Evolutionary conservation across 2,113 vertebrate species (phyloP).

Genomic region (Limanda limanda): DNA sequence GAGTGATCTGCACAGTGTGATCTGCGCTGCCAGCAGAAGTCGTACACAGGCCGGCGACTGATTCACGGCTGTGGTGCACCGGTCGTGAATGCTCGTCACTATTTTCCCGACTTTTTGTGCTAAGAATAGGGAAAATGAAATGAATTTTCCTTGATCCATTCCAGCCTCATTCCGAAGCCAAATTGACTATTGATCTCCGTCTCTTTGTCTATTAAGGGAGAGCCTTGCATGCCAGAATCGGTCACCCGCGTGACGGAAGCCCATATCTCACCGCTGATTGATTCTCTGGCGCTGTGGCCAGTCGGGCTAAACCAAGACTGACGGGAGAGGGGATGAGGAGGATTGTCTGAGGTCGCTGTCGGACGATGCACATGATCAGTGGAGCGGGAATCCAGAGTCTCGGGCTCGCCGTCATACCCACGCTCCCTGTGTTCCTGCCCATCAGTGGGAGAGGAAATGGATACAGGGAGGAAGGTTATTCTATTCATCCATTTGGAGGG

Average conservation of each 20-base stretch:
- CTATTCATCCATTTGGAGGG: slow-evolving; percentile 51
- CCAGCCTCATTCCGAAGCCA: slow-evolving; percentile 70
- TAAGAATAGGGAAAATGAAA: slow-evolving; percentile 53
- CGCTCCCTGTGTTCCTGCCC: slow-evolving; percentile 31
- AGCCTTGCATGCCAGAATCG: slow-evolving; percentile 70
- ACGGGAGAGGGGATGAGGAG: slow-evolving; percentile 55
- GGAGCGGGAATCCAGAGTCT: slow-evolving; percentile 49
- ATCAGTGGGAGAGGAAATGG: slow-evolving; percentile 46
- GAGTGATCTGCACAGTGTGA: not conserved
- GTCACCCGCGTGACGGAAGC: slow-evolving; percentile 58
- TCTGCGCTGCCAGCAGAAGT: slow-evolving; percentile 8
- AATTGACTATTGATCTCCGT: slow-evolving; percentile 85
- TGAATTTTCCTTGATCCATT: slow-evolving; percentile 47
- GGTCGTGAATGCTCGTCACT: slow-evolving; percentile 55
- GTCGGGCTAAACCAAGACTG: slow-evolving; percentile 49
- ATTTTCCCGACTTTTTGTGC: slow-evolving; percentile 27
- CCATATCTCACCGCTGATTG: slow-evolving; percentile 77
- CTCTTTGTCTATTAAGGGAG: slow-evolving; percentile 75
- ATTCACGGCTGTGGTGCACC: slow-evolving; percentile 28
- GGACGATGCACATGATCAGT: slow-evolving; percentile 67
- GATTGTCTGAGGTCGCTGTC: slow-evolving; percentile 60
- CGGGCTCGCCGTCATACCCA: not conserved
- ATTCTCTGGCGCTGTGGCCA: slow-evolving; percentile 67
- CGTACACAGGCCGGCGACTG: slow-evolving; percentile 24
- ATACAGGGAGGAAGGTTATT: slow-evolving; percentile 53